phyloP scores from a whole-genome alignment of 2,797 vertebrate species.

The Pipistrellus nathusii region DNA sequence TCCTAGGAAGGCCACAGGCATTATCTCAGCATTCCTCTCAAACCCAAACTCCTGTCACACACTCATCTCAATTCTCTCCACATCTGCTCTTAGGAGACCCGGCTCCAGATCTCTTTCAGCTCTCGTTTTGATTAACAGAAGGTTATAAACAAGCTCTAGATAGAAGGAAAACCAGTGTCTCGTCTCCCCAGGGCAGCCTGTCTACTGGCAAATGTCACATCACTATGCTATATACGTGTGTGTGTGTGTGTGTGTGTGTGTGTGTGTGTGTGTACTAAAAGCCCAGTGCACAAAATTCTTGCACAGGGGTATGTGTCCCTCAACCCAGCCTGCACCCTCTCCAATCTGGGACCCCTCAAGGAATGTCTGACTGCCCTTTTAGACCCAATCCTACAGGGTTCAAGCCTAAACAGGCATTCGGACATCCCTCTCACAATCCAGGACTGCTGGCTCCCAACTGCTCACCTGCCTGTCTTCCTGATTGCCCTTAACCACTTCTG shows the following conservation, averaged over 20 bases:
- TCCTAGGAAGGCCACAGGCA: not conserved
- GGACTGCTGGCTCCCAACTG: no score
- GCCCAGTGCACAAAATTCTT: no score
- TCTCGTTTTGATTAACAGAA: constrained; percentile 60
- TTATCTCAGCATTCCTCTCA: not conserved
- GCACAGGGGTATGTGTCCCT: no score
- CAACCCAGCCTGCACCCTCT: no score
- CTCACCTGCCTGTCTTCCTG: no score
- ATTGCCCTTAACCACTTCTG: no score
- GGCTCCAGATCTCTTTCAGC: not conserved
- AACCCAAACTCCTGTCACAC: not conserved
- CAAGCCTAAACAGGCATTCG: no score
- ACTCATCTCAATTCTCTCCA: constrained; percentile 38
- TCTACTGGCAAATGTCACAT: constrained; percentile 45
- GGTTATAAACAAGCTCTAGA: constrained; percentile 45
- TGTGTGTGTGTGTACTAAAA: not conserved
- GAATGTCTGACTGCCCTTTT: no score
- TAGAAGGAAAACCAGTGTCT: constrained; percentile 1
- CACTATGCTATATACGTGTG: not conserved
- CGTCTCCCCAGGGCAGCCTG: not conserved
- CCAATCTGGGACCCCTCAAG: no score
- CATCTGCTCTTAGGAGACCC: not conserved
- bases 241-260: no score
- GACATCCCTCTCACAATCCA: no score
- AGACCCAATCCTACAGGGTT: no score